These are phyloP conservation scores for Calliphora vicina DNA, from an alignment of 1,140 invertebrate species.

Conservation along the genomic window DNA sequence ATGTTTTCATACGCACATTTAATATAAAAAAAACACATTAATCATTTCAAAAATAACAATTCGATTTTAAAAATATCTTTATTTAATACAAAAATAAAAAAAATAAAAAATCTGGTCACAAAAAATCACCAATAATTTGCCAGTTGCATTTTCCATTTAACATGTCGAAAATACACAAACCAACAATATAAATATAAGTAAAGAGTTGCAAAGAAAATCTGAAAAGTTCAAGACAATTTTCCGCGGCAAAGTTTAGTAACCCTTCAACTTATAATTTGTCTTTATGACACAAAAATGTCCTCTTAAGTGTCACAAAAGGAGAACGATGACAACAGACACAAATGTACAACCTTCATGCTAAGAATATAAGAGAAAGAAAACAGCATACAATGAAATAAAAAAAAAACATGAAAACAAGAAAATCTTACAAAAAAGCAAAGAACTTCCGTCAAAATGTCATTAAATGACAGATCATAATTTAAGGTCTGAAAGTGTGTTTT, in stretches of 20 bases:
- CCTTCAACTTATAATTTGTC: slow-evolving; percentile 6
- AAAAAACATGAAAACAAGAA: background rate
- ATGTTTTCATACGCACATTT: too few relatives aligned
- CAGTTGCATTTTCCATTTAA: background rate
- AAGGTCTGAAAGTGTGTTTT: background rate
- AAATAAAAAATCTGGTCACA: background rate
- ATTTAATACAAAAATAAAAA: background rate
- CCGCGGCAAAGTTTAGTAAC: background rate
- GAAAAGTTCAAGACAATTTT: slow-evolving; percentile 2
- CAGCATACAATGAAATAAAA: background rate
- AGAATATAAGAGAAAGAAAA: background rate
- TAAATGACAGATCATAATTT: slow-evolving; percentile 6
- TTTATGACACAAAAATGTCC: slow-evolving; percentile 9
- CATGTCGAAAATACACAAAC: too few relatives aligned
- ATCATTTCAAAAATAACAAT: too few relatives aligned
- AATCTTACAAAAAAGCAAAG: background rate
- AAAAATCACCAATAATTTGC: background rate
- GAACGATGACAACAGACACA: background rate
- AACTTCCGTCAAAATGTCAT: background rate
- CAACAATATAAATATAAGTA: background rate
- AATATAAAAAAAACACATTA: too few relatives aligned
- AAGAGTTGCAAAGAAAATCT: background rate
- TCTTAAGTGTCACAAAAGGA: slow-evolving; percentile 3
- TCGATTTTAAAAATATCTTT: too few relatives aligned
- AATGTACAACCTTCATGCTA: background rate